These are phyloP conservation scores for Temnothorax longispinosus DNA, from an alignment of 1,140 invertebrate genomes.

Conservation along the genomic window DNA sequence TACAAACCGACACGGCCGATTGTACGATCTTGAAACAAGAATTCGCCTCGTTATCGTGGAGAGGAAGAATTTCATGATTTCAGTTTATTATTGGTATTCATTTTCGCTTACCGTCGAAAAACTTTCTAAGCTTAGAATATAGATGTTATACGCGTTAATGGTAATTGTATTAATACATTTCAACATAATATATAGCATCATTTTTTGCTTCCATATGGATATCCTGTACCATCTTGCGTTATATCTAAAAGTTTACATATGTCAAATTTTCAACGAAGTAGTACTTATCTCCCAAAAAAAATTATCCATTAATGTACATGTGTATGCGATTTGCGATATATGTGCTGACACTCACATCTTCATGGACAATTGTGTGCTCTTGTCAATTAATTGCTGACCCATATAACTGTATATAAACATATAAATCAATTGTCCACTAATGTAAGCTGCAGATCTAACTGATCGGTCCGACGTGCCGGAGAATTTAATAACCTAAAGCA, in stretches of 20 bases:
- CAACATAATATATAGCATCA: slow-evolving; percentile 60
- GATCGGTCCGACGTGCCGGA: not conserved
- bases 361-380: slow-evolving; percentile 44
- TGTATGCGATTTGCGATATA: not conserved
- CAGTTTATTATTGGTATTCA: not conserved
- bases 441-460: slow-evolving; percentile 18
- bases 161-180: slow-evolving; percentile 47
- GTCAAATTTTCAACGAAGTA: not conserved
- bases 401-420: slow-evolving; percentile 62
- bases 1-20: slow-evolving; percentile 36
- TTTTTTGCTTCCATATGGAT: slow-evolving; percentile 50
- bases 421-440: slow-evolving; percentile 43
- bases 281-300: not conserved
- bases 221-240: slow-evolving; percentile 54
- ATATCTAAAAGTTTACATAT: slow-evolving; percentile 47
- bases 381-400: slow-evolving; percentile 63
- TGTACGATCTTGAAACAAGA: slow-evolving; percentile 48
- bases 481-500: slow-evolving; percentile 33
- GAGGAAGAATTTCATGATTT: not conserved
- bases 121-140: slow-evolving; percentile 49
- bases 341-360: slow-evolving; percentile 48
- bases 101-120: slow-evolving; percentile 60
- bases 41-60: not conserved
- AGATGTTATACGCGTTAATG: slow-evolving; percentile 64
- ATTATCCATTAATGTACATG: not conserved